Evolutionary conservation across 2,888 invertebrate species (phyloP).

Genomic region (Lymantria dispar): DNA sequence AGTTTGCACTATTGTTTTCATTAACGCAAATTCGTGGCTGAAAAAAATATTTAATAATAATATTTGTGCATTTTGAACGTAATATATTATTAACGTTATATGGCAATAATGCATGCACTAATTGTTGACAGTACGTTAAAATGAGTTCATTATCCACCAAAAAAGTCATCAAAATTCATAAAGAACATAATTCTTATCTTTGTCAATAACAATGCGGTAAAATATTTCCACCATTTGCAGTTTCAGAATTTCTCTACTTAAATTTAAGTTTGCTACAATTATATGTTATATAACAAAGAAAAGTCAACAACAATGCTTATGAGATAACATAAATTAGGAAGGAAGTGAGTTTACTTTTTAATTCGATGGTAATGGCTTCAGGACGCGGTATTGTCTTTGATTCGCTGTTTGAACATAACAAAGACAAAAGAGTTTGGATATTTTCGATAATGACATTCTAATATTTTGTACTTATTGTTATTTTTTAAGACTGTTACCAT

Average conservation of each 20-base stretch:
- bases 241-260: constrained; percentile 1
- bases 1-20: too few relatives aligned
- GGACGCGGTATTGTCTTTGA: constrained; percentile 19
- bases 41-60: too few relatives aligned
- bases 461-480: background rate
- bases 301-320: constrained; percentile 17
- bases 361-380: constrained; percentile 9
- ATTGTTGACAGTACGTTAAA: background rate
- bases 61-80: too few relatives aligned
- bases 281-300: constrained; percentile 15
- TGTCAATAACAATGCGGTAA: background rate
- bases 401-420: constrained; percentile 14
- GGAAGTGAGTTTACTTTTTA: constrained; percentile 18
- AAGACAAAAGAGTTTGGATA: constrained; percentile 1
- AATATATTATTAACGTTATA: too few relatives aligned
- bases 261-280: constrained; percentile 3
- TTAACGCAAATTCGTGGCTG: too few relatives aligned
- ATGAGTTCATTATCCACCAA: constrained; percentile 1
- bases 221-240: background rate
- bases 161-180: too few relatives aligned
- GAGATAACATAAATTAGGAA: constrained; percentile 20
- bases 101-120: background rate
- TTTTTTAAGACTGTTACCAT: too few relatives aligned
- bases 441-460: background rate
- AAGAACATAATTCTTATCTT: background rate